Percentiles rank a stretch among this genome's conserved stretches.
These are phyloP conservation scores for Syrista parreyssii DNA, from an alignment of 2,888 invertebrate genomes.

Conservation along the genomic window DNA sequence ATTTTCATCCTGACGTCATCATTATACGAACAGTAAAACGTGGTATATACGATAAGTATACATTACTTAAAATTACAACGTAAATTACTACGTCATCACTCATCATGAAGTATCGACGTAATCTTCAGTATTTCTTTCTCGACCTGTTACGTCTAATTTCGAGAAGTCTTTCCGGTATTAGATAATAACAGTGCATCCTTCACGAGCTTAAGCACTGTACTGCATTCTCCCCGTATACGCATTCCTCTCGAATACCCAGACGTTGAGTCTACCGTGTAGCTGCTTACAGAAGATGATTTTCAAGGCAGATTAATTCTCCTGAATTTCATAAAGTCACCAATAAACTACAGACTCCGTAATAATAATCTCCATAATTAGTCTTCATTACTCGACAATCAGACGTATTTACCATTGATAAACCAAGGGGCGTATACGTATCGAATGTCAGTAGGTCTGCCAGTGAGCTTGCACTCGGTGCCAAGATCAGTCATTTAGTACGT, in stretches of 20 bases:
- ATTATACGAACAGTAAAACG: neutral
- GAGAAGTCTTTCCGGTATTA: neutral
- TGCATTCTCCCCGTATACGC: neutral
- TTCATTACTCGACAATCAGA: neutral
- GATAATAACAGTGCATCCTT: neutral
- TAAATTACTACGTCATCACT: neutral
- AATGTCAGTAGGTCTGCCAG: constrained; percentile 13
- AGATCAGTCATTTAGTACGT: neutral
- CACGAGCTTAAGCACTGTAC: neutral
- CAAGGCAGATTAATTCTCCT: neutral
- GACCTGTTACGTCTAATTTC: neutral
- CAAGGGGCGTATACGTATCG: constrained; percentile 40
- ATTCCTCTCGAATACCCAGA: neutral
- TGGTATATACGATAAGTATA: neutral
- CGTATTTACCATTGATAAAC: constrained; percentile 29
- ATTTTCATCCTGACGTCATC: neutral
- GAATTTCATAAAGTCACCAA: neutral
- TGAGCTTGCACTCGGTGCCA: neutral
- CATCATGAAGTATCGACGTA: neutral
- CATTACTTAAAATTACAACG: neutral
- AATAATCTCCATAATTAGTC: neutral
- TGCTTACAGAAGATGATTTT: neutral
- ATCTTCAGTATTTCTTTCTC: neutral
- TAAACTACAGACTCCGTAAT: neutral
- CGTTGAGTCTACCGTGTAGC: neutral